These are phyloP conservation scores for Monopterus albus DNA, from an alignment of 2,113 vertebrate genomes.

Conservation along the genomic window DNA sequence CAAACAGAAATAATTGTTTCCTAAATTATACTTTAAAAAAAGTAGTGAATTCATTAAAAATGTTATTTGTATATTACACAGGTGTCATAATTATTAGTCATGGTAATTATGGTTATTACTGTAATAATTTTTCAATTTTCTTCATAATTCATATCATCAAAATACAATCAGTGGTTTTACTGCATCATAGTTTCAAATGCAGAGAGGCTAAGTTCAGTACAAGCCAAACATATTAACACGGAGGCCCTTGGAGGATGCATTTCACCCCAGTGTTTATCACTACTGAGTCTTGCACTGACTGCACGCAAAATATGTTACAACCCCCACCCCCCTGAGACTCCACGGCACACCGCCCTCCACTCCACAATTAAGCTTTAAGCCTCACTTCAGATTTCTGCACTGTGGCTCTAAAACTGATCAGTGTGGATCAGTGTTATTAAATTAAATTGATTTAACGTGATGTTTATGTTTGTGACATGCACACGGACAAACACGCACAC, in stretches of 20 bases:
- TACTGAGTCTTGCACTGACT: slow-evolving; percentile 63
- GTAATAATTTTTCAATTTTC: slow-evolving; percentile 21
- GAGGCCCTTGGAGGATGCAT: slow-evolving; percentile 69
- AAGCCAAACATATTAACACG: slow-evolving; percentile 76
- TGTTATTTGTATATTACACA: slow-evolving; percentile 20
- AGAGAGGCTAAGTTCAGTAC: slow-evolving; percentile 71
- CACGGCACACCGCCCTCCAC: slow-evolving; percentile 59
- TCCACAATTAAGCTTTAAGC: slow-evolving; percentile 71
- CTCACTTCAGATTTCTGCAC: slow-evolving; percentile 64
- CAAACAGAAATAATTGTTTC: slow-evolving; percentile 22
- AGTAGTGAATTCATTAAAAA: slow-evolving; percentile 9
- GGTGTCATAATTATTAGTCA: slow-evolving; percentile 19
- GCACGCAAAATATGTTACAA: slow-evolving; percentile 72
- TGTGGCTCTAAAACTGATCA: slow-evolving; percentile 66
- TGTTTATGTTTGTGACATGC: slow-evolving; percentile 48
- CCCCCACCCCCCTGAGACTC: slow-evolving; percentile 49
- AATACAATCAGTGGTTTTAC: slow-evolving; percentile 22
- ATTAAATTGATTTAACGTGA: slow-evolving; percentile 71
- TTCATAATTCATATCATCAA: slow-evolving; percentile 39
- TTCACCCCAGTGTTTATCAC: slow-evolving; percentile 71
- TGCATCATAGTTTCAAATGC: slow-evolving; percentile 13
- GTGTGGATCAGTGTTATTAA: slow-evolving; percentile 61
- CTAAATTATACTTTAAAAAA: slow-evolving; percentile 26
- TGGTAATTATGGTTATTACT: slow-evolving; percentile 29
- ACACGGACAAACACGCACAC: slow-evolving; percentile 4